Evolutionary conservation across 2,113 vertebrate genomes (phyloP).

Genomic region (Halichoeres trimaculatus): DNA sequence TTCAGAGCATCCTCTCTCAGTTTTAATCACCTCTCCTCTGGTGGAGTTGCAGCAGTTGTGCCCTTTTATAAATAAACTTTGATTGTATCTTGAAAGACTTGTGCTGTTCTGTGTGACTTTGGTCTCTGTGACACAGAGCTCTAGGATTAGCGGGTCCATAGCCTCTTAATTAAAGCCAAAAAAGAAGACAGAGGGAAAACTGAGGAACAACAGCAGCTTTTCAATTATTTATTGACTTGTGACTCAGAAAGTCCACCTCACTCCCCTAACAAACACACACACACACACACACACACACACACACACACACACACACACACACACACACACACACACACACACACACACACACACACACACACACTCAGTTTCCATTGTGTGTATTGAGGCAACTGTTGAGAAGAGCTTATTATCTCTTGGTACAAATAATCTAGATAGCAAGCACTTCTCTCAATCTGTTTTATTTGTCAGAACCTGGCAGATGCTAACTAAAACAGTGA

Average conservation of each 20-base stretch:
- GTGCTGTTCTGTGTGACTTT: slow-evolving; percentile 62
- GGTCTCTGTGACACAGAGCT: slow-evolving; percentile 44
- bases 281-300: slow-evolving; percentile 4
- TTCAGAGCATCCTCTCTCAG: not conserved
- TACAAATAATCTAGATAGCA: not conserved
- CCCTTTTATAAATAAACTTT: slow-evolving; percentile 42
- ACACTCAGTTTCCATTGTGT: not conserved
- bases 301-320: not conserved
- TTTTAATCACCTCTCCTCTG: slow-evolving; percentile 11
- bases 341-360: slow-evolving; percentile 6
- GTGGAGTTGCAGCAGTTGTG: not conserved
- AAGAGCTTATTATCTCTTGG: slow-evolving; percentile 6
- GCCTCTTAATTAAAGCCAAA: slow-evolving; percentile 78
- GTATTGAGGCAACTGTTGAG: not conserved
- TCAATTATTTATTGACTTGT: slow-evolving; percentile 77
- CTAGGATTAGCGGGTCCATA: slow-evolving; percentile 62
- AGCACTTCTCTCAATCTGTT: not conserved
- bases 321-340: slow-evolving; percentile 17
- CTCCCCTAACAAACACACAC: slow-evolving; percentile 21
- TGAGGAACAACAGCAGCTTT: slow-evolving; percentile 59
- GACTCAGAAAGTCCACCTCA: slow-evolving; percentile 28
- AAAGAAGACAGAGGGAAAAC: slow-evolving; percentile 46
- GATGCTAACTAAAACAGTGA: too few species aligned
- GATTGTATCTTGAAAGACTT: slow-evolving; percentile 47
- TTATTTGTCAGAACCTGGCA: not conserved